A percentile compares a stretch with the other conserved stretches of the same genome.
Evolutionary conservation across 2,888 invertebrate genomes (phyloP).

Genomic region (Xylocampa areola): DNA sequence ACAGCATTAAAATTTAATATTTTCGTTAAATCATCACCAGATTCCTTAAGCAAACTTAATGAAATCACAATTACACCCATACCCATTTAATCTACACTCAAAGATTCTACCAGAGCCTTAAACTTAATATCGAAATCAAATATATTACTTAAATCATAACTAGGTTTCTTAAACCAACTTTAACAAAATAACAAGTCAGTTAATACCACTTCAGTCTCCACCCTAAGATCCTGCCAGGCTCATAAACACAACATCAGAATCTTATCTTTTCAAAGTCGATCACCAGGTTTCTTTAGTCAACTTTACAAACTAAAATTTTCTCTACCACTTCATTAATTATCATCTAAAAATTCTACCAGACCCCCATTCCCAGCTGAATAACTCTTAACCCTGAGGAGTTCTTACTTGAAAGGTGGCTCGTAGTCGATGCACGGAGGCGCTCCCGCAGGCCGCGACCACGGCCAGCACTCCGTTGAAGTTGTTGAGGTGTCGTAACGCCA

Average conservation of each 20-base stretch:
- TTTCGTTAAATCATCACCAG: not conserved
- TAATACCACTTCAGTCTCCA: not conserved
- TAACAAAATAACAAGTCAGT: not conserved
- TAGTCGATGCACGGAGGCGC: slow-evolving; percentile 97
- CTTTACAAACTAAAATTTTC: not conserved
- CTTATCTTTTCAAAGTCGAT: too few species aligned
- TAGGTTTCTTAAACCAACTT: not conserved
- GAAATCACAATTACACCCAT: not conserved
- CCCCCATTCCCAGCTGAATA: not conserved
- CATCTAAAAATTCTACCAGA: not conserved
- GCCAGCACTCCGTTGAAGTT: slow-evolving; percentile 99
- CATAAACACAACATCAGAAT: not conserved
- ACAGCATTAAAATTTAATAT: not conserved
- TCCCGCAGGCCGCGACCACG: slow-evolving; percentile 97
- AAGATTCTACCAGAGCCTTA: not conserved
- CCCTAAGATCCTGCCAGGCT: not conserved
- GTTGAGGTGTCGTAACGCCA: slow-evolving; percentile 98
- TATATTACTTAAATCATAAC: too few species aligned
- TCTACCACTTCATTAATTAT: not conserved
- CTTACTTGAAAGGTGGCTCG: slow-evolving; percentile 93
- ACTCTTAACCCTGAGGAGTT: not conserved
- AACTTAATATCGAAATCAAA: not conserved
- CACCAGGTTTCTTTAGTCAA: not conserved
- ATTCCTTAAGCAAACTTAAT: not conserved
- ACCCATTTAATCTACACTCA: not conserved